phyloP scores from a whole-genome alignment of 2,797 vertebrate species.

The Pipistrellus kuhlii region DNA sequence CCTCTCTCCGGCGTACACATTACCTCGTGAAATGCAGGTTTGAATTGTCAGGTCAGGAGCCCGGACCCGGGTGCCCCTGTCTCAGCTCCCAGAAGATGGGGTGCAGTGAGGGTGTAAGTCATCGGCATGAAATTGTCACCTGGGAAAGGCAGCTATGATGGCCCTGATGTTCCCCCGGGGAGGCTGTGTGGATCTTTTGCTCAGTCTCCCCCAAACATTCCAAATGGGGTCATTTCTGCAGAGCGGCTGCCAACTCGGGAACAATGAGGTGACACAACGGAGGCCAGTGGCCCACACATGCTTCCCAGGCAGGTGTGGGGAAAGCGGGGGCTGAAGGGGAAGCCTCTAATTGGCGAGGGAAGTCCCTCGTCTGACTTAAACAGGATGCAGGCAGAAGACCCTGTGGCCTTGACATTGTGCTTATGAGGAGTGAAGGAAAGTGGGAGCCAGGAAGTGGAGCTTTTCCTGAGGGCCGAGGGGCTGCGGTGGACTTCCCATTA shows the following conservation, averaged over 20 bases:
- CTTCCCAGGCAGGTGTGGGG: constrained; percentile 68
- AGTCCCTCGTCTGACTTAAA: constrained; percentile 53
- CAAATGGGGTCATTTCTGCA: background rate
- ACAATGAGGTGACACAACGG: constrained; percentile 56
- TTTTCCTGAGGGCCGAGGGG: constrained; percentile 18
- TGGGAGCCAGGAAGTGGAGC: background rate
- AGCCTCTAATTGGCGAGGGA: constrained; percentile 53
- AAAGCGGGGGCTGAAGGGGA: constrained; percentile 67
- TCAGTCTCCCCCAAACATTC: background rate
- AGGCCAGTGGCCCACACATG: constrained; percentile 47
- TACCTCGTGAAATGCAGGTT: background rate
- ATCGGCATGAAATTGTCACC: fast-evolving
- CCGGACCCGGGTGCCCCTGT: fast-evolving
- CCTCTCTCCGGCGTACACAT: fast-evolving
- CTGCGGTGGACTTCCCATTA: background rate
- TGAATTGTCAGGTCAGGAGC: background rate
- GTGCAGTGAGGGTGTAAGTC: fast-evolving
- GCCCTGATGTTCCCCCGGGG: background rate
- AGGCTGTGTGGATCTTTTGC: background rate
- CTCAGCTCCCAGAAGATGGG: background rate
- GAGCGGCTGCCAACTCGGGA: background rate
- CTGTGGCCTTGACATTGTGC: background rate
- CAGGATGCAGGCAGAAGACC: constrained; percentile 70
- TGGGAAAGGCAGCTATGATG: fast-evolving
- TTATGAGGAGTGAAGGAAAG: background rate